Conservation (phyloP, 2,888 invertebrate genomes). For the Cephus runcator region DNA sequence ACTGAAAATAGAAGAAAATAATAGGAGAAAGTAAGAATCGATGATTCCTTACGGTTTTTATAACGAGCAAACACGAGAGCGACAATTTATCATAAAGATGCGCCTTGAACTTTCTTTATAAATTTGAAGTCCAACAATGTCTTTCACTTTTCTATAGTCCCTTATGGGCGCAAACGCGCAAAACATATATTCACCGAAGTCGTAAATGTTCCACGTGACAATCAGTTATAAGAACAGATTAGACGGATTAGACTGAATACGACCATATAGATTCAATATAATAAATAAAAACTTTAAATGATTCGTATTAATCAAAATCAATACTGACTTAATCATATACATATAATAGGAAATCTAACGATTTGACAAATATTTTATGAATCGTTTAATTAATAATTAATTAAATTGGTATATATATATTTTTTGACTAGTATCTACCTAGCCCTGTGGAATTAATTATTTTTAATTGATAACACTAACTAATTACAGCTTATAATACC, state of each 20-base stretch:
- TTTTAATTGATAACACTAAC: neutral
- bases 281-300: neutral
- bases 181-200: neutral
- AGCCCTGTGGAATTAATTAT: neutral
- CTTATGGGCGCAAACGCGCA: neutral
- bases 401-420: too few species aligned
- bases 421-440: neutral
- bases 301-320: neutral
- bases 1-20: neutral
- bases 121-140: neutral
- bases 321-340: neutral
- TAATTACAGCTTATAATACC: neutral
- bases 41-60: neutral
- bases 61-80: neutral
- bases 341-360: neutral
- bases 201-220: neutral
- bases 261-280: neutral
- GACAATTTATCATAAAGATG: neutral
- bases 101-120: neutral
- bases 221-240: neutral
- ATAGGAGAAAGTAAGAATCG: neutral
- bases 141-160: neutral
- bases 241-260: neutral
- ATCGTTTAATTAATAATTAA: too few species aligned
- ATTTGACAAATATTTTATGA: neutral